Evolutionary conservation across 1,140 invertebrate genomes (phyloP).

Genomic region (Carcinoscorpius rotundicauda): DNA sequence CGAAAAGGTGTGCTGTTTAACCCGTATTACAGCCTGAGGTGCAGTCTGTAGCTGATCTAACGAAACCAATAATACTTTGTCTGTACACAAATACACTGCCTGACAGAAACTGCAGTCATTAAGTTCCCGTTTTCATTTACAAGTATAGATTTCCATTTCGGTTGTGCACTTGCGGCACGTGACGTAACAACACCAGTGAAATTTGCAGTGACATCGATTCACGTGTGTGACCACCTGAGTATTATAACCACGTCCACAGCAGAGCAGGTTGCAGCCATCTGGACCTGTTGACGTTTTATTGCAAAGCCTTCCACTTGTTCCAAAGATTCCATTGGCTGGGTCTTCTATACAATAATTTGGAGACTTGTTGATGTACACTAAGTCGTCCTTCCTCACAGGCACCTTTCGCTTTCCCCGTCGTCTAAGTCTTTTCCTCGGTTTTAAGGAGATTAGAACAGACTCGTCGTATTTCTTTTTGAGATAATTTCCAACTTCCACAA

Average conservation of each 20-base stretch:
- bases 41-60: too few species aligned
- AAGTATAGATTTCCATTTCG: conserved; percentile 42
- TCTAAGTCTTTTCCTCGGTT: conserved; percentile 28
- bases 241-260: conserved; percentile 50
- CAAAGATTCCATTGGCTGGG: conserved; percentile 43
- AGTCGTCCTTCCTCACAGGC: conserved; percentile 26
- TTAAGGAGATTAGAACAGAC: conserved; percentile 33
- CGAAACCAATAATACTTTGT: too few species aligned
- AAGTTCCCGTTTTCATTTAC: conserved; percentile 35
- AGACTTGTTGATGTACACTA: conserved; percentile 50
- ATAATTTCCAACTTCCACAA: conserved; percentile 41
- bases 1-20: too few species aligned
- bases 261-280: conserved; percentile 48
- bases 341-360: conserved; percentile 50
- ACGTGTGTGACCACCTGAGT: conserved; percentile 35
- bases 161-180: conserved; percentile 47
- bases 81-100: too few species aligned
- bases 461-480: conserved; percentile 42
- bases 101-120: too few species aligned
- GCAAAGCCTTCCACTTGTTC: conserved; percentile 46
- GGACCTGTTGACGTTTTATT: conserved; percentile 50
- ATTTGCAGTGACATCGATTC: conserved; percentile 46
- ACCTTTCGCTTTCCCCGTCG: conserved; percentile 25
- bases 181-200: conserved; percentile 51
- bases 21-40: too few species aligned